Percentiles rank a stretch among this genome's conserved stretches.
Conservation (phyloP, 2,113 vertebrate genomes). For the Cacatua alba region DNA sequence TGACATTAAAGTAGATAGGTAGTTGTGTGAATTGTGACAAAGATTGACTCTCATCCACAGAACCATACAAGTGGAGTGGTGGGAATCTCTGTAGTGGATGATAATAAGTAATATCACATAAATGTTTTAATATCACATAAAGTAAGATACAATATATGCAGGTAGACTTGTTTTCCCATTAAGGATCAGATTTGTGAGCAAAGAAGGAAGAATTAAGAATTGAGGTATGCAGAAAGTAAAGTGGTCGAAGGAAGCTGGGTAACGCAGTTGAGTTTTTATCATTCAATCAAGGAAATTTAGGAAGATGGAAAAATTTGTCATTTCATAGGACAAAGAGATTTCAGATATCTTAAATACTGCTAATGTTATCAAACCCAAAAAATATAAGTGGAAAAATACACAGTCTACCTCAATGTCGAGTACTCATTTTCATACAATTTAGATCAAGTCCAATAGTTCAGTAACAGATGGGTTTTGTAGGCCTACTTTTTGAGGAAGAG, state of each 20-base stretch:
- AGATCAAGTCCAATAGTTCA: background rate
- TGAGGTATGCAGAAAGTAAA: background rate
- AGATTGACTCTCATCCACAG: background rate
- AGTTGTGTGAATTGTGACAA: background rate
- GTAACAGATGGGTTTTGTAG: background rate
- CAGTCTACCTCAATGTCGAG: rapidly evolving
- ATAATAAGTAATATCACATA: background rate
- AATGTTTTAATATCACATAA: background rate
- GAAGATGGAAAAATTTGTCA: background rate
- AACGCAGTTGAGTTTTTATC: background rate
- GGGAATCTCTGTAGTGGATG: background rate
- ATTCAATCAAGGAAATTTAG: background rate
- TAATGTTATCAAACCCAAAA: background rate
- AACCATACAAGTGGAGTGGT: background rate
- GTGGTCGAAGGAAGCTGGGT: background rate
- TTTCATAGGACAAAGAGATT: background rate
- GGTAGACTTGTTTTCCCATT: background rate
- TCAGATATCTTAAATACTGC: background rate
- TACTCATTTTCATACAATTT: background rate
- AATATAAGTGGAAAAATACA: background rate
- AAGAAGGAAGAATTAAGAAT: background rate
- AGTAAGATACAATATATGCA: background rate
- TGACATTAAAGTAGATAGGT: background rate
- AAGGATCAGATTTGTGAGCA: background rate
- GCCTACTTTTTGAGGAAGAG: background rate